Base-by-base conservation (phyloP, 2,888 invertebrate genomes). In the Drosophila pegasa region DNA sequence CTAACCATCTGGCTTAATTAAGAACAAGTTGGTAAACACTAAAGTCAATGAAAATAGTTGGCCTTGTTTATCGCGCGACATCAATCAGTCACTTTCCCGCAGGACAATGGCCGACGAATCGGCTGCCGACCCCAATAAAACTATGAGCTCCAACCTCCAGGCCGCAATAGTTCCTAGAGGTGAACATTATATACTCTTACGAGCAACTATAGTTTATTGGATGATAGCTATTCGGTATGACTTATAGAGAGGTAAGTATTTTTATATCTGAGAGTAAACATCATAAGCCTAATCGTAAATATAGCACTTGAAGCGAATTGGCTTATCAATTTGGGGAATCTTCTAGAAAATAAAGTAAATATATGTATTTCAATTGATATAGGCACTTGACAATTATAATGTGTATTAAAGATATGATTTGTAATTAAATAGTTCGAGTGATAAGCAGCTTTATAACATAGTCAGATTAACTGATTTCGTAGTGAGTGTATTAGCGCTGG, bases 21-120 rank as follows among this genome's bases (percentile, higher is more conserved):
- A 87, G 87, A 84, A 84, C 82, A 81, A 84, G 85, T 87, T 58
- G 71, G 65, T 75, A 84, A 84, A 84, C 77, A 84, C 64, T 66
- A 61, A 50, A 77, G 71, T 68, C 83, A 80, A 68, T 87, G 72
- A 71, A 78, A 85, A 80, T 87, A 86, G 83, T 82, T 87, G 76
- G 80, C 86, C 83, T 84, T 87, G 87, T 81, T 84, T 87, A 84
- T 84, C 85, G 78, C 80, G 69, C 71, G 59, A 77, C 71, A 86
- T 86, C 79, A 77, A 74, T 72, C 86, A 75, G 65, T 29, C 69
- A 75, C 80, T 75, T 78, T 81, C 85, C 80, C 70, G 63, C 71
- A 85, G 85, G 85, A 85, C 82, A 67, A 54, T 48, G 63, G 56
- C 73, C 67, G 50, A 20, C 54, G 38, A 50, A 45, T 31, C 29